Percentiles rank a stretch among this genome's conserved stretches.
phyloP scores from a whole-genome alignment of 2,888 invertebrate species.

The Cephus runcator region DNA sequence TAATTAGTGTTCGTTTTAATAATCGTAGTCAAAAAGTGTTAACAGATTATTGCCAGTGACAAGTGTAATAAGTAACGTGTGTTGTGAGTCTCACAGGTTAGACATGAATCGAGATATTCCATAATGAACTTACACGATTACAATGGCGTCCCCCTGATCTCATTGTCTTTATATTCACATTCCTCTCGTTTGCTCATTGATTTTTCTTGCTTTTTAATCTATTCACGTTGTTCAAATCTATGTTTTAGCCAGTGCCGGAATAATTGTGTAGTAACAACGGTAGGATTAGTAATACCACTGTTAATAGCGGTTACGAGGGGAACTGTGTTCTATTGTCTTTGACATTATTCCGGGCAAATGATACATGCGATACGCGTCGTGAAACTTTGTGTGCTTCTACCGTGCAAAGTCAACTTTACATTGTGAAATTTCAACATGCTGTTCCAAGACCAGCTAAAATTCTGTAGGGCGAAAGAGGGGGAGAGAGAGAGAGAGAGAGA shows the following conservation, averaged over 20 bases:
- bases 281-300: neutral
- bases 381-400: too few relatives aligned
- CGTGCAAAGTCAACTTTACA: too few relatives aligned
- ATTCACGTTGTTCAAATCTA: too few relatives aligned
- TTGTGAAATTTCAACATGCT: neutral
- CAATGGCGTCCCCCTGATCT: neutral
- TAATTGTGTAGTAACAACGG: neutral
- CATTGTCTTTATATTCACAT: neutral
- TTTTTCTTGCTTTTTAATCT: neutral
- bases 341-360: neutral
- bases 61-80: neutral
- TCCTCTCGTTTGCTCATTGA: neutral
- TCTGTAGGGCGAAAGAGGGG: neutral
- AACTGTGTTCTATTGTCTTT: neutral
- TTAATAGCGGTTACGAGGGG: neutral
- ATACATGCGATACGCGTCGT: too few relatives aligned
- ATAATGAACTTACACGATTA: neutral
- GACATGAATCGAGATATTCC: neutral
- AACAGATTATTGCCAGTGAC: neutral
- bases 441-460: neutral
- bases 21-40: neutral
- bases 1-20: neutral
- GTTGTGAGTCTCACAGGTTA: neutral
- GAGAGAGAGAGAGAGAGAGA: slow-evolving; percentile 15
- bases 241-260: neutral